phyloP scores from a whole-genome alignment of 2,113 vertebrate species.

The Notarius quadriscutis region DNA sequence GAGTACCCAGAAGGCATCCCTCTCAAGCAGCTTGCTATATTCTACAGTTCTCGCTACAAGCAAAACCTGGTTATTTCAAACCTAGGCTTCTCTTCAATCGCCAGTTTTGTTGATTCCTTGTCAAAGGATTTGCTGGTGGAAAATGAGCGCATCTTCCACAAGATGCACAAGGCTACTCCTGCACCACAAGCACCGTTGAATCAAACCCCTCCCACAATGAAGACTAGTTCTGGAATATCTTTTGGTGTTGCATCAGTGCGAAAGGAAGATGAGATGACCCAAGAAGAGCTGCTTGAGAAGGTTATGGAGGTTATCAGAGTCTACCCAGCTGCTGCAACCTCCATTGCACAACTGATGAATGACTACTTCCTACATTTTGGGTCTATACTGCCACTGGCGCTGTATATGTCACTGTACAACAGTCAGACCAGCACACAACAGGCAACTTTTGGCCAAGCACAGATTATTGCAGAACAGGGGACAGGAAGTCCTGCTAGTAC shows the following conservation, averaged over 20 bases:
- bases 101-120: neutral
- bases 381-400: conserved; percentile 54
- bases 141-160: neutral
- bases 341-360: conserved; percentile 60
- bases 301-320: conserved; percentile 59
- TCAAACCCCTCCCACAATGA: neutral
- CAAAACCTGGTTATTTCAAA: neutral
- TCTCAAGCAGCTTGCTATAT: neutral
- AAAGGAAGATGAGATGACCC: conserved; percentile 46
- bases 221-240: neutral
- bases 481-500: conserved; percentile 53
- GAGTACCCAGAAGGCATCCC: neutral
- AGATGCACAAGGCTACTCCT: neutral
- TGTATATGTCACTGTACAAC: conserved; percentile 66
- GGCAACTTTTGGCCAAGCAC: neutral
- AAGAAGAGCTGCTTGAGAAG: conserved; percentile 62
- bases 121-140: conserved; percentile 1
- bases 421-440: conserved; percentile 7
- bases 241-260: neutral
- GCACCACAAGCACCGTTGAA: too few relatives aligned
- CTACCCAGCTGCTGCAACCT: conserved; percentile 42
- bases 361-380: conserved; percentile 54
- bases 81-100: neutral
- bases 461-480: neutral
- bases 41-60: neutral